Base-by-base conservation (phyloP, 2,113 vertebrate genomes). In the Pogona vitticeps region DNA sequence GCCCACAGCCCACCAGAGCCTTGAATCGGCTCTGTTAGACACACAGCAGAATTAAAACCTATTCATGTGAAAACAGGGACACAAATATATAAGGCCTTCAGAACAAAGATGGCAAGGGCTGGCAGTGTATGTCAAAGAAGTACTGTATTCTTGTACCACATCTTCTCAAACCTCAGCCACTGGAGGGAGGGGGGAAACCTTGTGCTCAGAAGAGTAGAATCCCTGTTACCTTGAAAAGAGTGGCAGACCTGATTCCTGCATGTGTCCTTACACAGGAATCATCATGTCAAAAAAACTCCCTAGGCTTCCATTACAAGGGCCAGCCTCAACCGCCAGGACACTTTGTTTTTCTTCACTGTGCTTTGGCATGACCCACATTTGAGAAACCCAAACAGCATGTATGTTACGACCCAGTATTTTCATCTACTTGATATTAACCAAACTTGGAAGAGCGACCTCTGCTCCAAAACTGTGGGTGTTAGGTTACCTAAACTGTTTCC, bases 211-310 rank as follows among this genome's bases (percentile, higher is more conserved):
- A 59, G 4, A 42, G 36, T 9, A 28, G 61, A 18, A 46, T 18
- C 40, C 23, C 61, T 67, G 7, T 42, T 65, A 65, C 42, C 38
- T 42, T 67, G 61, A 81, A 61, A 81, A 80, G 14, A 38, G 40
- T 36, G 17, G 20, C 78, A 63, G 23, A 13, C 63, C 78, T 40
- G 8, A 80, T 63, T 80, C n/a, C 59, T 59, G 15, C 63, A 67
- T 80, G 59, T 80, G 36, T 65, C 33, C 40, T 40, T 80, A 80
- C 65, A 20, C 58, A 68, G 83, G 40, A 88, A 83, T 70, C 76
- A 70, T 87, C 9, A 72, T 72, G 87, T 67, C 84, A 88, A 10
- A 0, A 84, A 72, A 23, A 63, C 18, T 38, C 26, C 38, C 21
- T 23, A n/a, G 46, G 33, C 20, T 68, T 46, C n/a, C 67, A 63